Conservation (phyloP, 2,113 vertebrate species). For the Pithys albifrons region DNA sequence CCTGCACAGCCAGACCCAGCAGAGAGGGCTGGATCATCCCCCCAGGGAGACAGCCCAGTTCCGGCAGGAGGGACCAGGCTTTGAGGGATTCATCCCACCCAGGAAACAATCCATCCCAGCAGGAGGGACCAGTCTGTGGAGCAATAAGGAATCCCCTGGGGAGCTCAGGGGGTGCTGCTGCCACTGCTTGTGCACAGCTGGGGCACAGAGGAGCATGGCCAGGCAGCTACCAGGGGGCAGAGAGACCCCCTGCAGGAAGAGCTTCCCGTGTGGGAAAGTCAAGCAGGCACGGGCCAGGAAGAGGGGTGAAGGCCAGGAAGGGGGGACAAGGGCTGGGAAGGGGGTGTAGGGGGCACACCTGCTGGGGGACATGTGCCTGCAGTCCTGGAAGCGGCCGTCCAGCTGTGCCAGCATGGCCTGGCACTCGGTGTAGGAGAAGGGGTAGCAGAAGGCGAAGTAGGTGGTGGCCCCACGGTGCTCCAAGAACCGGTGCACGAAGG, state of each 20-base stretch:
- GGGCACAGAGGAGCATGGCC: no score
- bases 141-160: fast-evolving
- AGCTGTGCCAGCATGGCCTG: conserved; percentile 91
- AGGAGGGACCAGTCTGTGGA: not conserved
- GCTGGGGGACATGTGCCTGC: conserved; percentile 75
- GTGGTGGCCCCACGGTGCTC: conserved; percentile 88
- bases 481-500: conserved; percentile 90
- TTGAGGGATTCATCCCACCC: not conserved
- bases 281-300: not conserved
- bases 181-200: not conserved
- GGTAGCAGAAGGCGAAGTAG: conserved; percentile 97
- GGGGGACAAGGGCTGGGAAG: not conserved
- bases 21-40: not conserved
- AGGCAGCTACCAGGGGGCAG: fast-evolving
- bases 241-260: not conserved
- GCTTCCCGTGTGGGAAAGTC: not conserved
- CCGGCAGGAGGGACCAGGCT: not conserved
- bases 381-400: conserved; percentile 82
- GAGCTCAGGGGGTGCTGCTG: not conserved
- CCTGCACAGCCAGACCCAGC: not conserved
- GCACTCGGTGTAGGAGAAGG: conserved; percentile 92
- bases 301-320: not conserved
- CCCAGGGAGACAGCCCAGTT: fast-evolving
- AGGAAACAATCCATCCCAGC: not conserved
- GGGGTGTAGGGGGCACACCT: conserved; percentile 73